Percentiles rank a stretch among this genome's conserved stretches.
These are phyloP conservation scores for Xestia c-nigrum DNA, from an alignment of 2,888 invertebrate species.

Conservation along the genomic window DNA sequence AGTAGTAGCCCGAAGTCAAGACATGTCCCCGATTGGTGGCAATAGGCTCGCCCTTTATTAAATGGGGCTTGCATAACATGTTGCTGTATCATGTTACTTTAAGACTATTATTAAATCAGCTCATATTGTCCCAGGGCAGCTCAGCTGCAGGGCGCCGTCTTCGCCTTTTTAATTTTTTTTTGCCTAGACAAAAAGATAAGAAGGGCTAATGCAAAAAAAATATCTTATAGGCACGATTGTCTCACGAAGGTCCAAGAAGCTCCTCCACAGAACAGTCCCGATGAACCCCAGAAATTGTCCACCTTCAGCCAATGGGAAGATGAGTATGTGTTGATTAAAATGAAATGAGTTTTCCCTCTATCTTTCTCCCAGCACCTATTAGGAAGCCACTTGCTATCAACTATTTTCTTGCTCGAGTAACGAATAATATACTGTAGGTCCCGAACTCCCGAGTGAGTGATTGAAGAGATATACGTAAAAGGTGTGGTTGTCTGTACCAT, in stretches of 20 bases:
- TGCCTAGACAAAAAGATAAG: not conserved
- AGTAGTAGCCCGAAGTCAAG: not conserved
- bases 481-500: too few relatives aligned
- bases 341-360: not conserved
- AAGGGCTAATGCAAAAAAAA: conserved; percentile 10
- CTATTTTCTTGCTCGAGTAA: too few relatives aligned
- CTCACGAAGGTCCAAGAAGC: conserved; percentile 53
- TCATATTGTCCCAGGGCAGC: not conserved
- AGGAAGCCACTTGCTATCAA: too few relatives aligned
- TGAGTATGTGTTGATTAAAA: conserved; percentile 61
- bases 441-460: too few relatives aligned
- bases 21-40: not conserved
- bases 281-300: conserved; percentile 65
- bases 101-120: not conserved
- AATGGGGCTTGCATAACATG: not conserved
- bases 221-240: conserved; percentile 40
- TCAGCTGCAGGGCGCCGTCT: not conserved
- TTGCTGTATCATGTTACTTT: not conserved
- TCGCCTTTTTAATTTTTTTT: not conserved
- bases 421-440: too few relatives aligned
- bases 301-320: conserved; percentile 69
- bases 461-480: too few relatives aligned
- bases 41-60: not conserved
- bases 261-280: conserved; percentile 58
- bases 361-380: not conserved